These are phyloP conservation scores for Ptilodon capucinus DNA, from an alignment of 2,888 invertebrate species.

Conservation along the genomic window DNA sequence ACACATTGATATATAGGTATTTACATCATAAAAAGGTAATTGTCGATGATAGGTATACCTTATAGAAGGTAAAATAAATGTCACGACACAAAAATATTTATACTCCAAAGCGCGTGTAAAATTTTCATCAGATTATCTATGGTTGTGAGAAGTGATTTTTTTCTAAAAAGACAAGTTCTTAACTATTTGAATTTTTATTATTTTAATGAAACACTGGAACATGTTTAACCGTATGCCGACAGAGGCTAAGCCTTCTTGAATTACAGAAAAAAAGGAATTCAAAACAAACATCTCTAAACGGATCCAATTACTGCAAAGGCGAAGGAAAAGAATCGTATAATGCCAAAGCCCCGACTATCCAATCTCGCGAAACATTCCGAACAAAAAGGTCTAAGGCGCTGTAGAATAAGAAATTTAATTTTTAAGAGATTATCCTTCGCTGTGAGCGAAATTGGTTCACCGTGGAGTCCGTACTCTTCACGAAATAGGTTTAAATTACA, in stretches of 20 bases:
- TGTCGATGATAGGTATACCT: no score
- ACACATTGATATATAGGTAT: no score
- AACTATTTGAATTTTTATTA: no score
- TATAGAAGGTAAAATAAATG: no score
- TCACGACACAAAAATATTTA: no score
- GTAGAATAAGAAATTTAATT: slow-evolving; percentile 37
- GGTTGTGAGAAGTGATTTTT: no score
- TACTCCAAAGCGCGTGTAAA: no score
- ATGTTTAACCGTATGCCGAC: not conserved
- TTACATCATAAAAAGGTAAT: no score
- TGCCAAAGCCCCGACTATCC: slow-evolving; percentile 20
- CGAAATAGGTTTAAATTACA: not conserved
- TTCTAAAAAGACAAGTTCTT: no score
- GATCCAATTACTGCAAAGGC: slow-evolving; percentile 15
- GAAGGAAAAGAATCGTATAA: slow-evolving; percentile 31
- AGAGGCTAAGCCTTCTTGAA: not conserved
- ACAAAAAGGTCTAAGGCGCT: slow-evolving; percentile 12
- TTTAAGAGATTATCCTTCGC: slow-evolving; percentile 38
- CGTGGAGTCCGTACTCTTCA: slow-evolving; percentile 11
- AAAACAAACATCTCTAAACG: slow-evolving; percentile 7
- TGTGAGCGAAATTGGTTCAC: slow-evolving; percentile 42
- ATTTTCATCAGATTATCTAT: no score
- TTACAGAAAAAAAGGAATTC: not conserved
- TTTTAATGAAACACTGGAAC: no score
- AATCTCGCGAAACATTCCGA: slow-evolving; percentile 9